These are phyloP conservation scores for Thymelicus lineola DNA, from an alignment of 2,888 invertebrate genomes.

Conservation along the genomic window DNA sequence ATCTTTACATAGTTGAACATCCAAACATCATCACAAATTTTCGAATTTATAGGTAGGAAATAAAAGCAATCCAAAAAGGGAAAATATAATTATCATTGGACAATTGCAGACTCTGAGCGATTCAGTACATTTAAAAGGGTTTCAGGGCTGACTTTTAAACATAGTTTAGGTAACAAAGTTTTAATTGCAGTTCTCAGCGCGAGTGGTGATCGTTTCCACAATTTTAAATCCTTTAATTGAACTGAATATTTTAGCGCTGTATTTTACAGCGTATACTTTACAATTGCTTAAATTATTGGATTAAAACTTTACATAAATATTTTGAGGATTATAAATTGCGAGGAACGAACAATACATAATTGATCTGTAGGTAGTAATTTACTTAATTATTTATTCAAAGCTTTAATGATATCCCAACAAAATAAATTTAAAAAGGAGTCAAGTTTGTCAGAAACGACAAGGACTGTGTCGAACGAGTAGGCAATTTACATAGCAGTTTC, in stretches of 20 bases:
- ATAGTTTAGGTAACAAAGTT: constrained; percentile 67
- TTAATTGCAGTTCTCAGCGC: constrained; percentile 60
- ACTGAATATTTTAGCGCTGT: constrained; percentile 44
- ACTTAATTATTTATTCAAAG: too few species aligned
- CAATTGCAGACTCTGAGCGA: neutral
- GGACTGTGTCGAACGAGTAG: too few species aligned
- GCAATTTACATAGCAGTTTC: too few species aligned
- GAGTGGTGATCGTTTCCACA: constrained; percentile 53
- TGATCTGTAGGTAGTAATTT: too few species aligned
- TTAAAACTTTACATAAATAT: neutral
- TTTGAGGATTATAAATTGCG: too few species aligned
- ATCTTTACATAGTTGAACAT: too few species aligned
- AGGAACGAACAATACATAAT: too few species aligned
- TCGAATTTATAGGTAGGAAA: too few species aligned
- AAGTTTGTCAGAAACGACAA: too few species aligned
- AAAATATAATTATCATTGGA: neutral
- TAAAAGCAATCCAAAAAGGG: neutral
- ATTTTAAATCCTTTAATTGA: constrained; percentile 55
- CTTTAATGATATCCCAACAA: too few species aligned
- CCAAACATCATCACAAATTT: too few species aligned
- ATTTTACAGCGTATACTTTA: constrained; percentile 28
- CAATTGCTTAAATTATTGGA: constrained; percentile 8
- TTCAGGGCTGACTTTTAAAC: constrained; percentile 57
- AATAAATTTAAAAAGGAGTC: too few species aligned
- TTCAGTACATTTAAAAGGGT: constrained; percentile 45